Percentiles rank a stretch among this genome's conserved stretches.
Conservation (phyloP, 2,113 vertebrate genomes). For the Poeciliopsis retropinna region DNA sequence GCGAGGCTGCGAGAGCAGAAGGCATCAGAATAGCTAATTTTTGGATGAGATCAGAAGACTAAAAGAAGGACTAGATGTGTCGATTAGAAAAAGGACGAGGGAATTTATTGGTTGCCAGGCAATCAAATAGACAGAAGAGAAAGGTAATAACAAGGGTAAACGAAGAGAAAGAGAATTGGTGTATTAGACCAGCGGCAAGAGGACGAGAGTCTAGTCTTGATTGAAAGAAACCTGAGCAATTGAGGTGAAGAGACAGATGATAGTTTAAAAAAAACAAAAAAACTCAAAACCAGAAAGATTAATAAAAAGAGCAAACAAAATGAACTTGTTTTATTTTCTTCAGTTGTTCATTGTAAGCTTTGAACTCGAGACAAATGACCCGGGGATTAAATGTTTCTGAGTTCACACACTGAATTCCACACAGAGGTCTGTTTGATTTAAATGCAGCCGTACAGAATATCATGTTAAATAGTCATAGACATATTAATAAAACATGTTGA, state of each 20-base stretch:
- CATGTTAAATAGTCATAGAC: too few relatives aligned
- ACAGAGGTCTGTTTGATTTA: not conserved
- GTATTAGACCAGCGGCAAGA: conserved; percentile 20
- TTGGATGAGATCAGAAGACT: not conserved
- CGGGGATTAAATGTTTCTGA: not conserved
- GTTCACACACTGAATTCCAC: not conserved
- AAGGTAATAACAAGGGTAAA: conserved; percentile 20
- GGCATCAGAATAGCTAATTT: conserved; percentile 1
- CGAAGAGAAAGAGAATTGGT: not conserved
- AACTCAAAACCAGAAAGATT: not conserved
- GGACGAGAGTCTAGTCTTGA: conserved; percentile 18
- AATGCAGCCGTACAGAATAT: not conserved
- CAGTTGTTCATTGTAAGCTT: not conserved
- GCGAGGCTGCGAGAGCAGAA: conserved; percentile 11
- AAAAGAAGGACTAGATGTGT: conserved; percentile 14
- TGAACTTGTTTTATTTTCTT: not conserved
- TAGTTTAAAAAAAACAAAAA: not conserved
- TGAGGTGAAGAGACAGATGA: too few relatives aligned
- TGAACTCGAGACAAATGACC: not conserved
- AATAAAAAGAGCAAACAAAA: not conserved
- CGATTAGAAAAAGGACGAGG: conserved; percentile 31
- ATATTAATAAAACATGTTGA: not conserved
- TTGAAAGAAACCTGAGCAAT: not conserved
- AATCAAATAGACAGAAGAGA: conserved; percentile 20
- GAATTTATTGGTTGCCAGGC: conserved; percentile 33